Base-by-base conservation (phyloP, 2,888 invertebrate species). In the Linhomoeus sp. region DNA sequence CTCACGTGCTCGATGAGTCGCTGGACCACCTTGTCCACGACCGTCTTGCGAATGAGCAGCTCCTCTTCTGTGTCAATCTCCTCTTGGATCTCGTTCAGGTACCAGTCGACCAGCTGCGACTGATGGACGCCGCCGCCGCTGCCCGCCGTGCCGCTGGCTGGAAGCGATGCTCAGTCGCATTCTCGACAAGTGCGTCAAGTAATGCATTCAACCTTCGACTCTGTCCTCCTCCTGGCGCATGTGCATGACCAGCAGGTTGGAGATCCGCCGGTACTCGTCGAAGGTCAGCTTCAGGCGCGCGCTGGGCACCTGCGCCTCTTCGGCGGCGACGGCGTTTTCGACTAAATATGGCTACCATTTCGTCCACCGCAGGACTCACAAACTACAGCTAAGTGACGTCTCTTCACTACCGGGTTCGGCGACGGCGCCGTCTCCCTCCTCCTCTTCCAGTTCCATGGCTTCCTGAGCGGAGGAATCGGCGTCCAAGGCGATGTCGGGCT, bases 21-120 rank as follows among this genome's bases (percentile, higher is more conserved):
- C 64, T 90, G 85, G 47, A 97, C 78, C 48, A 97, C 81, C 71
- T 88, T 90, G 65, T 92, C 88, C 24, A 88, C 79, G 24, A 94
- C 70, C 17, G 77, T 77, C 69, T 88, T 92, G 61, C 80, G 77
- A 59, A 86, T 81, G 1, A 87, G 66, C 35, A 92, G 70, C 46
- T 58, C 59, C 3, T 55, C 48, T 33, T 55, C 53, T 22, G 82
- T 81, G 64, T 94, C 92, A 1, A 77, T 76, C 59, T 94, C 88
- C 50, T 79, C 77, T 54, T 81, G 79, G 46, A 88, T 75, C 63
- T 83, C 79, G 59, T 81, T 79, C 55, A 94, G 69, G 67, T 90
- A 97, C 92, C 94, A 94, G 56, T 80, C 79, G 29, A 92, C 77
- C 1, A 97, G 73, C 43, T 84, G 80, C 12, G 55, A 50, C 44